phyloP scores from a whole-genome alignment of 2,113 vertebrate genomes.

The Platichthys flesus region DNA sequence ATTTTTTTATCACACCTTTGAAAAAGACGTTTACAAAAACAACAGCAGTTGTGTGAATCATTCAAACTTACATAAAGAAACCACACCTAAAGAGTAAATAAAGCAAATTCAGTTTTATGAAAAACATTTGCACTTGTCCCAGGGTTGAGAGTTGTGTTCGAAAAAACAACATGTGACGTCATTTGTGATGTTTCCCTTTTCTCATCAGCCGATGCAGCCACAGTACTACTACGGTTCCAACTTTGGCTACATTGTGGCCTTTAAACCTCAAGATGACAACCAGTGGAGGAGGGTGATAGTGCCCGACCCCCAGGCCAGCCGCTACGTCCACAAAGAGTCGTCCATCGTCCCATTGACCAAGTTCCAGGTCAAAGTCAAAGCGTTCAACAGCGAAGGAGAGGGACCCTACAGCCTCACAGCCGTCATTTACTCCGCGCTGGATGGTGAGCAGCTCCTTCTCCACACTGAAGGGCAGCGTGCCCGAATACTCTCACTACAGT shows the following conservation, averaged over 20 bases:
- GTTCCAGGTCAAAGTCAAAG: constrained; percentile 96
- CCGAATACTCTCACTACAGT: constrained; percentile 12
- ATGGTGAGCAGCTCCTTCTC: constrained; percentile 80
- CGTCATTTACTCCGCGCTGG: constrained; percentile 89
- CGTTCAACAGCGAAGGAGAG: constrained; percentile 92
- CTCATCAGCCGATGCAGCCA: constrained; percentile 89
- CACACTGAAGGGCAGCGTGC: constrained; percentile 7
- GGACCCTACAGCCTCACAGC: constrained; percentile 92
- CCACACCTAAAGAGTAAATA: too few relatives aligned
- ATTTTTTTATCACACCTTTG: too few relatives aligned
- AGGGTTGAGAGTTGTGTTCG: not conserved
- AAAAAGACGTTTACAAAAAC: too few relatives aligned
- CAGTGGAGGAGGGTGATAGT: constrained; percentile 93
- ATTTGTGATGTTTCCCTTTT: constrained; percentile 14
- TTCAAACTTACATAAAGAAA: too few relatives aligned
- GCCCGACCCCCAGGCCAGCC: constrained; percentile 86
- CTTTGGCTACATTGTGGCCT: constrained; percentile 96
- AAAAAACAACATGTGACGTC: not conserved
- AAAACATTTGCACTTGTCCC: too few relatives aligned
- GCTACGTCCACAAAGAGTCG: constrained; percentile 93
- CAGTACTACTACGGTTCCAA: constrained; percentile 95
- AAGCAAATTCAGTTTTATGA: too few relatives aligned
- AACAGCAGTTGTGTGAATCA: too few relatives aligned
- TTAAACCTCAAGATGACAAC: constrained; percentile 84
- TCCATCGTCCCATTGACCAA: constrained; percentile 86